phyloP scores from a whole-genome alignment of 2,888 invertebrate species.

The Tridacna gigas region DNA sequence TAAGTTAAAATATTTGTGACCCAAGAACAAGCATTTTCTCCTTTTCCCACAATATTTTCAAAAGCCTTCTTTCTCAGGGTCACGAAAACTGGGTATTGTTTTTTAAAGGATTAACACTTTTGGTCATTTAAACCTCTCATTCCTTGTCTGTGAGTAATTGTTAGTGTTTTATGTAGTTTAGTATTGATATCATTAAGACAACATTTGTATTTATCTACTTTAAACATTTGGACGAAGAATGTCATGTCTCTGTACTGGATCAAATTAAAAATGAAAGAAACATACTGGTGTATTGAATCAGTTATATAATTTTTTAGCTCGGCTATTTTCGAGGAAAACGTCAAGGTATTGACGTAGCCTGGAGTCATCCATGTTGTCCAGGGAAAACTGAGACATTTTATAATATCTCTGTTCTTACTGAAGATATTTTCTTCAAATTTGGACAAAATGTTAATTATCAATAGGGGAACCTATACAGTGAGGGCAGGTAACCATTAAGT shows the following conservation, averaged over 20 bases:
- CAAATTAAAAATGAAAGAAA: background rate
- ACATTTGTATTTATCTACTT: background rate
- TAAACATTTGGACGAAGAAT: background rate
- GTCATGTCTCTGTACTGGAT: constrained; percentile 20
- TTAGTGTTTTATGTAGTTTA: constrained; percentile 23
- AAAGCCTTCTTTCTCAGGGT: background rate
- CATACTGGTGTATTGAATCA: no score
- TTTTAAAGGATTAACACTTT: background rate
- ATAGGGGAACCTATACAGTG: no score
- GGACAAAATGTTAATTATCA: no score
- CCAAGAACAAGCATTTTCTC: background rate
- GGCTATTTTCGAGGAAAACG: no score
- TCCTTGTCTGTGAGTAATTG: constrained; percentile 14
- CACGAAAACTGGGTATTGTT: background rate
- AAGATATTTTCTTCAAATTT: no score
- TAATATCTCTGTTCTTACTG: no score
- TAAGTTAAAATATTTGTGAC: no score
- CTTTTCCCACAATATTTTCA: background rate
- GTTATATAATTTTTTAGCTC: no score
- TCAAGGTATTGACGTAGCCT: no score
- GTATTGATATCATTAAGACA: constrained; percentile 7
- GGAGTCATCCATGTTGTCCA: no score
- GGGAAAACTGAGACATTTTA: no score
- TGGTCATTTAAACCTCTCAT: background rate
- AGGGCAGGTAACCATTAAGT: no score